Evolutionary conservation across 1,140 invertebrate species (phyloP).

Genomic region (Heliconius hermathena): DNA sequence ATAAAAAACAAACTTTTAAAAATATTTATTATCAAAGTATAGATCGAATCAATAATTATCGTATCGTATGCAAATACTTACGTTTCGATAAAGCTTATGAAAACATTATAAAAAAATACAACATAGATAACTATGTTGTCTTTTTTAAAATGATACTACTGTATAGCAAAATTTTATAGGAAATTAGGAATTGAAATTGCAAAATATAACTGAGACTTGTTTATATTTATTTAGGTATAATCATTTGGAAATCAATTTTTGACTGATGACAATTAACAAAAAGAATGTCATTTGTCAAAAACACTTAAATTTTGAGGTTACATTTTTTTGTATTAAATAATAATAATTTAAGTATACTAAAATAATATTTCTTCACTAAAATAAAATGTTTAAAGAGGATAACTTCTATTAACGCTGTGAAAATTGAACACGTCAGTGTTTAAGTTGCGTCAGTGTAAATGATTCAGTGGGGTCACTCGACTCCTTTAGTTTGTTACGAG

Average conservation of each 20-base stretch:
- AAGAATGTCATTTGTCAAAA: neutral
- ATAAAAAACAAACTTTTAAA: too few species aligned
- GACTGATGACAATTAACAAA: neutral
- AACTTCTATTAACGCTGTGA: slow-evolving; percentile 1
- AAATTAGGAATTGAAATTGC: too few species aligned
- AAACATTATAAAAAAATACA: too few species aligned
- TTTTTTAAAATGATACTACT: too few species aligned
- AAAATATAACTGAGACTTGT: too few species aligned
- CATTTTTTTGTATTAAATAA: neutral
- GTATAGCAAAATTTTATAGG: too few species aligned
- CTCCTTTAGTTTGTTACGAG: slow-evolving; percentile 23
- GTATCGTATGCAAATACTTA: too few species aligned
- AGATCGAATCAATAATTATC: too few species aligned
- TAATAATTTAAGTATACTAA: neutral
- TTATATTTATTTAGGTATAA: neutral
- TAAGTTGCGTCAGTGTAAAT: slow-evolving; percentile 16
- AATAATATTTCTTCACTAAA: neutral
- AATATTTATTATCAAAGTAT: too few species aligned
- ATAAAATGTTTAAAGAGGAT: neutral
- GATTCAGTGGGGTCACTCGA: slow-evolving; percentile 22
- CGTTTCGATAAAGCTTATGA: too few species aligned
- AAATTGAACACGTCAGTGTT: slow-evolving; percentile 23
- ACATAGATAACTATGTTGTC: too few species aligned
- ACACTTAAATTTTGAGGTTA: neutral
- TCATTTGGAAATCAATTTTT: neutral